Evolutionary conservation across 2,888 invertebrate genomes (phyloP).

Genomic region (Athetis lepigone): DNA sequence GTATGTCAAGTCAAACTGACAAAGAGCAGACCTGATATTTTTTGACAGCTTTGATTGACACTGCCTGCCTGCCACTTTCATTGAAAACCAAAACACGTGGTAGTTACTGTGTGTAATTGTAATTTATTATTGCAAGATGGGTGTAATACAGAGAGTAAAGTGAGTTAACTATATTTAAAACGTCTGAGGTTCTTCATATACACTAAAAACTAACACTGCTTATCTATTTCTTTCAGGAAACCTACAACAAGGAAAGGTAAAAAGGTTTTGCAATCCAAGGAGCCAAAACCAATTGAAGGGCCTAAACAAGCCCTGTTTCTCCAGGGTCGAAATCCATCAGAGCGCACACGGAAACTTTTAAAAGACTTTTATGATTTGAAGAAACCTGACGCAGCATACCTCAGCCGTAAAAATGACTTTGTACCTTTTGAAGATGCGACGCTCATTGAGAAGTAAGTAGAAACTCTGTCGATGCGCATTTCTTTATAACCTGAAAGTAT

Average conservation of each 20-base stretch:
- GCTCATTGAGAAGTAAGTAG: slow-evolving; percentile 93
- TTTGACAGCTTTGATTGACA: too few species aligned
- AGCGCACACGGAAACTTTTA: slow-evolving; percentile 92
- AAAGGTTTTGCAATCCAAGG: slow-evolving; percentile 94
- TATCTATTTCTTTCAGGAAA: slow-evolving; percentile 92
- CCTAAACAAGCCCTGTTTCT: slow-evolving; percentile 96
- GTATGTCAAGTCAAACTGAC: too few species aligned
- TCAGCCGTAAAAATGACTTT: slow-evolving; percentile 96
- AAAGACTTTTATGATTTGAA: slow-evolving; percentile 97
- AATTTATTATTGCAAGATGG: slow-evolving; percentile 67
- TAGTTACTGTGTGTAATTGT: background rate
- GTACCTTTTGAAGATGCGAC: slow-evolving; percentile 98
- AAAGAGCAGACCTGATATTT: too few species aligned
- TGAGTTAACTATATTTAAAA: slow-evolving; percentile 56
- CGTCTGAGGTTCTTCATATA: background rate
- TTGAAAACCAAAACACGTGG: background rate
- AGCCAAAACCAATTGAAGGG: slow-evolving; percentile 97
- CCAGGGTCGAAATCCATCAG: slow-evolving; percentile 95
- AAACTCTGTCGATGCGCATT: background rate
- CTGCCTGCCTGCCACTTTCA: too few species aligned
- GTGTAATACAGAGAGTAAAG: slow-evolving; percentile 86
- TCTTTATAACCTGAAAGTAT: background rate
- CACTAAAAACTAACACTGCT: background rate
- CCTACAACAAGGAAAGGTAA: slow-evolving; percentile 97
- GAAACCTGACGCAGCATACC: slow-evolving; percentile 95